Conservation (phyloP, 2,888 invertebrate genomes). For the Agrilus cyanescens region DNA sequence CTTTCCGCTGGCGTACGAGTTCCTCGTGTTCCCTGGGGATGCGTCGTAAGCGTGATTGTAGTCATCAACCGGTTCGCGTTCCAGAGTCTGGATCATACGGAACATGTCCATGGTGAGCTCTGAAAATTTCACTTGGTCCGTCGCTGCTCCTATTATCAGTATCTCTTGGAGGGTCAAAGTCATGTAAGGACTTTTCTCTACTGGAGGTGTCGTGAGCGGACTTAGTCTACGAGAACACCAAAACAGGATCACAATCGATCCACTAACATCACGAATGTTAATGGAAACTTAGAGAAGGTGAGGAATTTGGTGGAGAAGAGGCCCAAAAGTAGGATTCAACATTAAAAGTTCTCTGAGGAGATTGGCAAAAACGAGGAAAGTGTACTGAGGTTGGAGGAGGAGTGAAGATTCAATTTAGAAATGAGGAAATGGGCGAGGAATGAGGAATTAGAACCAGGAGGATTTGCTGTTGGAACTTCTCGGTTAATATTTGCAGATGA, state of each 20-base stretch:
- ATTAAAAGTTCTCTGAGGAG: no score
- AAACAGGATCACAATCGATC: conserved; percentile 9
- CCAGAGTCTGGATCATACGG: conserved; percentile 88
- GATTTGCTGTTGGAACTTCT: no score
- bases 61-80: conserved; percentile 81
- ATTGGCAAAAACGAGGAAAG: no score
- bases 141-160: conserved; percentile 84
- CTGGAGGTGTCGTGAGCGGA: conserved; percentile 71
- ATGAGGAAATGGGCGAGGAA: no score
- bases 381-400: no score
- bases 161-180: conserved; percentile 85
- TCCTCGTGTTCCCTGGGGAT: conserved; percentile 56
- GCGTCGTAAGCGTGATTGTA: conserved; percentile 60
- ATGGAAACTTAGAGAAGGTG: no score
- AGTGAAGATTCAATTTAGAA: no score
- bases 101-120: conserved; percentile 98
- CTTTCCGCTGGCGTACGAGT: conserved; percentile 36
- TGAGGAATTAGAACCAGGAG: no score
- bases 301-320: no score
- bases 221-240: conserved; percentile 51
- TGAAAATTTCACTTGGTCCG: conserved; percentile 92
- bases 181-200: conserved; percentile 79
- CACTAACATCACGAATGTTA: no score
- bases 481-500: no score
- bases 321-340: no score